Evolutionary conservation across 2,888 invertebrate species (phyloP), one percentile per base, ranked within the genome.

Genomic region (Elmis aenea): DNA sequence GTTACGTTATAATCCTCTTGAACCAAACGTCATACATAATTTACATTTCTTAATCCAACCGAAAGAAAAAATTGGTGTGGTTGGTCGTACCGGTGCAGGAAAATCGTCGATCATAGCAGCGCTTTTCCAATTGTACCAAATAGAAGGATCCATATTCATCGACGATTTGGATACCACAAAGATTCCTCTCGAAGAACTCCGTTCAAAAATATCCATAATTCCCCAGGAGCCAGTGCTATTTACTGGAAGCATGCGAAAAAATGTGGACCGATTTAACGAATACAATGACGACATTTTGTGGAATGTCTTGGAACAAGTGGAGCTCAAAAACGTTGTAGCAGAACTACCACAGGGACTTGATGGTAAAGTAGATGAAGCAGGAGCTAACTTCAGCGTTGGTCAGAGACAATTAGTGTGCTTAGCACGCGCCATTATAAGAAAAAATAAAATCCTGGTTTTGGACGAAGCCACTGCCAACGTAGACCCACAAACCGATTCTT

Each of bases 191-290:
- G 82, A 83, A 55, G 76, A 84, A 59, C 73, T 89, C n/a, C 76
- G 89, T 31, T 78, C 81, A 16, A 81, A 78, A 59, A 76, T 90
- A 46, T 85, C 88, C 8, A 89, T 90, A 55, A 89, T 90, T 33
- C 88, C 89, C 0, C 89, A 90, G 63, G 88, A 89, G 57, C 89
- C 89, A 0, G 85, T 89, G 31, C 68, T 90, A 26, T 89, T 94
- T 69, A 86, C 88, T 1, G 92, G 91, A 23, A 83, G 87, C 3
- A 76, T 94, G 72, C 73, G 93, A 2, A 83, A 83, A 57, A 94
- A 94, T 70, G 73, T 94, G 39, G 93, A 93, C 70, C 93, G 92
- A 1, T 92, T 92, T 63, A 79, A 84, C 46, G 80, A 83, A 57
- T 85, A 83, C 57, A 73, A 76, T 0, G 92, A 92, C 54, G 74